Evolutionary conservation across 2,113 vertebrate genomes (phyloP).

Genomic region (Morone saxatilis): DNA sequence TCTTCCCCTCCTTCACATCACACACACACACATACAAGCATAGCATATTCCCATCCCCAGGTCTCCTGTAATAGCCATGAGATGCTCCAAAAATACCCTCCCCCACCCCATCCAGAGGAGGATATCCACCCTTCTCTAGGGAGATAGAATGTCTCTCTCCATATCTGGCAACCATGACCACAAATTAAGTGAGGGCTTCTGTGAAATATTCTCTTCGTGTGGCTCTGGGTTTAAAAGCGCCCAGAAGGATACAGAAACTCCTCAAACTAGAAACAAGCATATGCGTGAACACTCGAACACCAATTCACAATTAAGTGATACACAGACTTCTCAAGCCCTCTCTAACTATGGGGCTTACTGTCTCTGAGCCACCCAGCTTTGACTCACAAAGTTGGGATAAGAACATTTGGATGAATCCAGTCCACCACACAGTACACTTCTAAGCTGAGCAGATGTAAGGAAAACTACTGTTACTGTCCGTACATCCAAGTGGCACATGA

Average conservation of each 20-base stretch:
- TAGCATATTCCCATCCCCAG: constrained; percentile 57
- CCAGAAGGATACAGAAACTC: constrained; percentile 59
- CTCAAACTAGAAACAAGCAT: constrained; percentile 40
- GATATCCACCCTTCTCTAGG: constrained; percentile 66
- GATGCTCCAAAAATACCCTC: constrained; percentile 75
- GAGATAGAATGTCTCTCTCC: constrained; percentile 81
- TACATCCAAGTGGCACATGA: constrained; percentile 1
- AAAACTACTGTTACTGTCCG: constrained; percentile 17
- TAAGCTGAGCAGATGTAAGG: constrained; percentile 26
- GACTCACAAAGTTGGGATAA: constrained; percentile 53
- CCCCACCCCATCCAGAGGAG: constrained; percentile 56
- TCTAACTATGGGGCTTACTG: constrained; percentile 48
- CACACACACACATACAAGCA: constrained; percentile 13
- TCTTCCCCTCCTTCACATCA: constrained; percentile 56
- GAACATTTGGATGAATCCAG: constrained; percentile 47
- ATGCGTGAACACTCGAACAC: constrained; percentile 58
- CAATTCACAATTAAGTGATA: constrained; percentile 67
- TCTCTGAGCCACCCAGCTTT: constrained; percentile 61
- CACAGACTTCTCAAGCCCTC: constrained; percentile 38
- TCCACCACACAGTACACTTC: constrained; percentile 25
- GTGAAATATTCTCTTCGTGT: constrained; percentile 74
- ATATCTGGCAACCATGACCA: constrained; percentile 82
- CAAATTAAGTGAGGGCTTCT: constrained; percentile 73
- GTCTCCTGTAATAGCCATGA: constrained; percentile 79
- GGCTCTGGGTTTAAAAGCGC: constrained; percentile 55